Evolutionary conservation across 2,797 vertebrate genomes (phyloP).

Genomic region (Manis crassicaudata): DNA sequence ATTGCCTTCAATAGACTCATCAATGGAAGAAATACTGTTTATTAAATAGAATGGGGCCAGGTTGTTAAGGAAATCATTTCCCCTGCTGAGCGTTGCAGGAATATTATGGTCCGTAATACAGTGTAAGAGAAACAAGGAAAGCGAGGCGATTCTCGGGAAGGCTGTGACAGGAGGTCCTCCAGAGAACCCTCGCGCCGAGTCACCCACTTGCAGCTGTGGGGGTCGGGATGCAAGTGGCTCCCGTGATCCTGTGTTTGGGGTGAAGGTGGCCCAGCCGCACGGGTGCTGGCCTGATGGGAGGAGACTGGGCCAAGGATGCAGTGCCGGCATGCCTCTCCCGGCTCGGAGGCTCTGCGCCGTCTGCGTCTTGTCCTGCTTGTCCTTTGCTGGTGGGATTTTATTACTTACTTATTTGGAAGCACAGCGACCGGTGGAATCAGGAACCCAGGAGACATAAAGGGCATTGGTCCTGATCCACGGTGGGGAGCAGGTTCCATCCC

Average conservation of each 20-base stretch:
- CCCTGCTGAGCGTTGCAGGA: neutral
- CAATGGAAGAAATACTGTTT: neutral
- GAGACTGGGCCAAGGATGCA: too few species aligned
- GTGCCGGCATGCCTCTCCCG: accelerated
- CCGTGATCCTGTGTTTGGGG: too few species aligned
- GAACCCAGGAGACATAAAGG: neutral
- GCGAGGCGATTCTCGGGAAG: neutral
- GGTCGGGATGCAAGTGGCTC: accelerated
- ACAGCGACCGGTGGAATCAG: neutral
- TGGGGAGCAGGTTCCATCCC: accelerated
- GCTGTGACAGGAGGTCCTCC: neutral
- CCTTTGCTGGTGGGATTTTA: neutral
- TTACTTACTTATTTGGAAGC: neutral
- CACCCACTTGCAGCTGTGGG: too few species aligned
- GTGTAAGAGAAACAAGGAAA: neutral
- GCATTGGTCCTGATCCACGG: accelerated
- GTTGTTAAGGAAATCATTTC: neutral
- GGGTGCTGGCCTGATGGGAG: too few species aligned
- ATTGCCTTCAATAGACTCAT: neutral
- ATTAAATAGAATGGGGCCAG: neutral
- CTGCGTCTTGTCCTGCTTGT: neutral
- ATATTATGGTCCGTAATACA: neutral
- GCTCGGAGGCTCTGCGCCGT: neutral
- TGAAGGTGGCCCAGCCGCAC: neutral
- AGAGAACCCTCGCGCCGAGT: neutral